Evolutionary conservation across 2,113 vertebrate species (phyloP), one percentile per base, ranked within the genome.

Genomic region (Sylvia atricapilla): DNA sequence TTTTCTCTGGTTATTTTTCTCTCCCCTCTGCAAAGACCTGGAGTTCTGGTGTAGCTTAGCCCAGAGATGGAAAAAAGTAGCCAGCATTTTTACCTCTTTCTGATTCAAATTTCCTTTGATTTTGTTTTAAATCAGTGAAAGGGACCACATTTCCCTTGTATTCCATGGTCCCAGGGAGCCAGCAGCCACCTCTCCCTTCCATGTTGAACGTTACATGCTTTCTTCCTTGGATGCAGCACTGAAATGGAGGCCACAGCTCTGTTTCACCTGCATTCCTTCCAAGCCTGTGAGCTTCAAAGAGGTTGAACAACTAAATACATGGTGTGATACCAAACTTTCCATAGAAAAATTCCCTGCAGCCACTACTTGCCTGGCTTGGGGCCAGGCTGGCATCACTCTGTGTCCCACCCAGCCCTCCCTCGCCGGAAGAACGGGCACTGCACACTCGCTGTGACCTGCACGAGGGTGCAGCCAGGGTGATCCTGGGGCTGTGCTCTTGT

Each of bases 401-500:
- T 93, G 43, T 92, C 84, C 96, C 85, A n/a, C 95, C 77, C 77
- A 87, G 58, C 73, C 66, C 55, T 92, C 74, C 44, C 10, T 0
- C 46, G 19, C 53, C 30, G 0, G 63, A 79, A 49, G 83, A 78
- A 47, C 3, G 22, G 37, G 90, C 19, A 2, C 47, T 78, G 70
- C 93, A 22, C 70, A 1, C 93, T 79, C 10, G 87, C 94, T 77
- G 92, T 95, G 85, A 87, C 92, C 95, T 82, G 94, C 95, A 62
- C 6, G 22, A 84, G 84, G 89, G 80, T 87, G 88, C 85, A 76
- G 95, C 94, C 56, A 33, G 78, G 53, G 93, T 19, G 10, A 44
- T 79, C 96, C 97, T 83, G 97, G 95, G 97, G 83, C 74, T 41
- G 87, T 97, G 96, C 93, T 91, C 56, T 93, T 97, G 63, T 90